Evolutionary conservation across 2,888 invertebrate genomes (phyloP).

Genomic region (Dynastes hyllus): DNA sequence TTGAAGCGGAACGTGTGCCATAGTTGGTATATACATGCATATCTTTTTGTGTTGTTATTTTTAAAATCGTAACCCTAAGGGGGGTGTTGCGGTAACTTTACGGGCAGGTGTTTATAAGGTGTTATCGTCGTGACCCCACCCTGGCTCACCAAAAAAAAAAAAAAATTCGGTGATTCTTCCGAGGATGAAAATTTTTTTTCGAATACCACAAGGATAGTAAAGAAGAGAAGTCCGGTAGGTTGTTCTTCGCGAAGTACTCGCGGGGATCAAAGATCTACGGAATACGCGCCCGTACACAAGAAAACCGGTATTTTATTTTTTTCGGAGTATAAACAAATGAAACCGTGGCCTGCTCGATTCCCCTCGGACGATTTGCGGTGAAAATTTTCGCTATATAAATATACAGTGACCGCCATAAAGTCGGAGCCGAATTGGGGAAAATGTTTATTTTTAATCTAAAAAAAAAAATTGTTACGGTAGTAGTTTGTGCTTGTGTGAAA

Average conservation of each 20-base stretch:
- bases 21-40: background rate
- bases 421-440: background rate
- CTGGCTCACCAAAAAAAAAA: background rate
- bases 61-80: slow-evolving; percentile 3
- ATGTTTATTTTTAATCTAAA: background rate
- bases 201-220: background rate
- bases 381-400: slow-evolving; percentile 17
- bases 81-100: background rate
- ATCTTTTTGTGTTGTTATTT: slow-evolving; percentile 30
- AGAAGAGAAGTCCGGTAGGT: background rate
- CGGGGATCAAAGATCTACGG: background rate
- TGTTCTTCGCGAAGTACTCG: background rate
- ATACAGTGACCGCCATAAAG: background rate
- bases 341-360: slow-evolving; percentile 27
- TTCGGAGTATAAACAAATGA: slow-evolving; percentile 52
- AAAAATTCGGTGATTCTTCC: background rate
- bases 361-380: slow-evolving; percentile 8
- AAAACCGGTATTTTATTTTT: slow-evolving; percentile 53
- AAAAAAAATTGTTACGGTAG: background rate
- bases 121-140: background rate
- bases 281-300: slow-evolving; percentile 27
- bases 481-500: background rate
- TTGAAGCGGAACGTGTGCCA: background rate
- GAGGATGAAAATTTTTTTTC: background rate
- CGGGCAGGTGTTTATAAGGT: slow-evolving; percentile 20